Base-by-base conservation (phyloP, 1,140 invertebrate species). In the Aphelenchoides fujianensis region DNA sequence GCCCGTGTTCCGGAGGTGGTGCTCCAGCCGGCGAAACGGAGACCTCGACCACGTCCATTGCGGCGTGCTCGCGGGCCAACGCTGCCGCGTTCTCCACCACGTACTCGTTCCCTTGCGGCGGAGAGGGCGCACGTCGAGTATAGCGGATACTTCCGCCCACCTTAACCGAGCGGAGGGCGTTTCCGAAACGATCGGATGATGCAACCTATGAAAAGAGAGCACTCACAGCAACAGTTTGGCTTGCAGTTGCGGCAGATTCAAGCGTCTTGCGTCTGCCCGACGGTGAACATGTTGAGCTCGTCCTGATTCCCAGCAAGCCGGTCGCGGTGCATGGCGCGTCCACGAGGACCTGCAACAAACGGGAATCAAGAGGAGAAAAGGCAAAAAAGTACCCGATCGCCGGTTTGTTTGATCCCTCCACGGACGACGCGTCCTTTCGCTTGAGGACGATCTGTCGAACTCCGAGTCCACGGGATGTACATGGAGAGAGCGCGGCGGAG, bases 271-370 rank as follows among this genome's bases (percentile, higher is more conserved):
- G 91, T 86, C 57, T 93, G 88, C 12, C 86, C 86, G 0, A 89
- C 82, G 80, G 90, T 90, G 82, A 98, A 99, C 48, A 95, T 90
- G 84, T 93, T 98, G 84, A 96, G 94, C 1, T 94, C 91, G 78
- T 92, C 89, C 61, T 90, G 88, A 69, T 88, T 89, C 0, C 94
- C 85, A 2, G 90, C 90, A 80, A 91, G 90, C 72, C 95, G 87
- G 86, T 99, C 96, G n/a, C 94, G 2, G 93, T 94, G 83, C 95
- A 98, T 0, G 95, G 95, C 9, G 92, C 95, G 88, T 98, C 95
- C 2, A 96, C 92, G 72, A 97, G 78, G 0, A 90, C 87, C 87
- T 88, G 55, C 35, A 55, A 27, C 71, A 35, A 12, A 9, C 28
- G 36, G 59, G 12, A 64, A 16, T 1, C 70, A 28, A 2, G n/a